Conservation (phyloP, 2,797 vertebrate genomes). For the Scyliorhinus canicula region DNA sequence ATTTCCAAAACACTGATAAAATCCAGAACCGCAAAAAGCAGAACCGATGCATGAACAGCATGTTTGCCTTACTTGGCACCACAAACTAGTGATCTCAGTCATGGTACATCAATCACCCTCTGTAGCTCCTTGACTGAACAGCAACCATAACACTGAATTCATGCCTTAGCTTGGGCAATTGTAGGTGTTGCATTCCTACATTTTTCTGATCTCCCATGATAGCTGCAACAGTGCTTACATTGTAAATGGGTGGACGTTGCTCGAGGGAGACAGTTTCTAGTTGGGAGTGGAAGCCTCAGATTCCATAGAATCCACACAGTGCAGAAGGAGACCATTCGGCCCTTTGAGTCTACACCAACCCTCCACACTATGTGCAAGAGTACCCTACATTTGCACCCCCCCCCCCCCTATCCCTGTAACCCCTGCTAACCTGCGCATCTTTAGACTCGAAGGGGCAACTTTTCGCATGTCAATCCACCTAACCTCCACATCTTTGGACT, state of each 20-base stretch:
- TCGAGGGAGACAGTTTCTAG: background rate
- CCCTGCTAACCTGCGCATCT: too few relatives aligned
- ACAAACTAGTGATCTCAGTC: background rate
- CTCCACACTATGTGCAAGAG: too few relatives aligned
- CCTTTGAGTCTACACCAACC: too few relatives aligned
- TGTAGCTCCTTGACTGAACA: background rate
- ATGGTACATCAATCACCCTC: background rate
- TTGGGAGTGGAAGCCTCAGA: background rate
- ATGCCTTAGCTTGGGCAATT: background rate
- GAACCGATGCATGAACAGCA: background rate
- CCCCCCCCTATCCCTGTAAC: too few relatives aligned
- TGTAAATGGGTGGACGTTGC: background rate
- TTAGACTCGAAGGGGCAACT: too few relatives aligned
- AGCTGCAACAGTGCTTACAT: background rate
- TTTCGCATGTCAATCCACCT: too few relatives aligned
- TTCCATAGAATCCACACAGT: too few relatives aligned
- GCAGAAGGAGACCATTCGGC: too few relatives aligned
- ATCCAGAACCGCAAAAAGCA: background rate
- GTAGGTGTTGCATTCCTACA: background rate
- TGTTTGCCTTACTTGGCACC: background rate
- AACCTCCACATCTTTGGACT: too few relatives aligned
- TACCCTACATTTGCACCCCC: too few relatives aligned
- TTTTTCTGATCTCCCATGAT: background rate
- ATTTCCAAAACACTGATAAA: background rate
- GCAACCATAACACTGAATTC: background rate